phyloP scores from a whole-genome alignment of 2,888 invertebrate genomes.

The Noctua fimbriata region DNA sequence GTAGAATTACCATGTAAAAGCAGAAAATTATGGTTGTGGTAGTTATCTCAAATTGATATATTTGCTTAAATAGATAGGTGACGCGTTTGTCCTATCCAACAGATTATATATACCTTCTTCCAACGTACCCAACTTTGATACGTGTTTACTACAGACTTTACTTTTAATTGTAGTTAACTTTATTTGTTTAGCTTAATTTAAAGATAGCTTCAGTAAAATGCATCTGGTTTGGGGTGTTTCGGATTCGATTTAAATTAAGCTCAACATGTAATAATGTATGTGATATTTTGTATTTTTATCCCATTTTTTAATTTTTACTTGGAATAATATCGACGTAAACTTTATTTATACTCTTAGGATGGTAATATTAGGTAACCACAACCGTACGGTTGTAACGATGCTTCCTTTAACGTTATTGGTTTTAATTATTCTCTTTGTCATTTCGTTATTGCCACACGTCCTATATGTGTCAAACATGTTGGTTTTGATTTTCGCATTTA shows the following conservation, averaged over 20 bases:
- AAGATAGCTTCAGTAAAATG: constrained; percentile 71
- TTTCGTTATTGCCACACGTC: constrained; percentile 84
- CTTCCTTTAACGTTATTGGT: constrained; percentile 86
- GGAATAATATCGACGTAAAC: constrained; percentile 78
- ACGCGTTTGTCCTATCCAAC: constrained; percentile 76
- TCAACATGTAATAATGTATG: constrained; percentile 90
- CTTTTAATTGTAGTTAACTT: constrained; percentile 73
- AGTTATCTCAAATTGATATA: constrained; percentile 89
- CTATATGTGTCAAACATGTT: constrained; percentile 76
- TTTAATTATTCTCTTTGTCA: constrained; percentile 84
- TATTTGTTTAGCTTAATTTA: constrained; percentile 90
- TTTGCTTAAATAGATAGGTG: constrained; percentile 82
- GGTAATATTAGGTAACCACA: constrained; percentile 77
- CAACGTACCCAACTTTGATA: constrained; percentile 69
- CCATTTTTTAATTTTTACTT: constrained; percentile 82
- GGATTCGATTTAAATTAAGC: constrained; percentile 88
- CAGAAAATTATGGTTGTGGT: constrained; percentile 89
- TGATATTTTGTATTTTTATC: constrained; percentile 90
- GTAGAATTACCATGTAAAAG: constrained; percentile 85
- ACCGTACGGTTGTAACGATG: constrained; percentile 80
- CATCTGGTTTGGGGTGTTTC: constrained; percentile 75
- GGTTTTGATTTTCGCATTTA: constrained; percentile 84
- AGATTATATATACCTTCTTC: constrained; percentile 62
- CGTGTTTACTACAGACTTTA: constrained; percentile 69
- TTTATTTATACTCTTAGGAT: constrained; percentile 83